phyloP scores from a whole-genome alignment of 2,888 invertebrate species.

The Selenia dentaria region DNA sequence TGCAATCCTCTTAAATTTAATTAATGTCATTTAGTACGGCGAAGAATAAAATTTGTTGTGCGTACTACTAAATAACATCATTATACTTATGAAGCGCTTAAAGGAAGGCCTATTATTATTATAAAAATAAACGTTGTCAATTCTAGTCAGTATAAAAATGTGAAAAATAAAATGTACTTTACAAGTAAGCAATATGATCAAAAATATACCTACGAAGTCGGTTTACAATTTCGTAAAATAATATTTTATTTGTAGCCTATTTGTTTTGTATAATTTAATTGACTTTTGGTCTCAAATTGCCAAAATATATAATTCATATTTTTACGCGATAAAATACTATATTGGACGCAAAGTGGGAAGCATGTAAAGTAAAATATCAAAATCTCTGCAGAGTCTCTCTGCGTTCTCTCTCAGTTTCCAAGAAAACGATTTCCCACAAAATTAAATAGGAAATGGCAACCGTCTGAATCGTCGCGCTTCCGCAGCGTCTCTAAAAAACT shows the following conservation, averaged over 20 bases:
- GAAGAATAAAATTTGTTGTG: no score
- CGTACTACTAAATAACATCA: no score
- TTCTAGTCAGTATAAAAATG: constrained; percentile 16
- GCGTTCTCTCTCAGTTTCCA: constrained; percentile 8
- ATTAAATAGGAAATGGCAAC: constrained; percentile 25
- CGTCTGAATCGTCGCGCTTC: constrained; percentile 23
- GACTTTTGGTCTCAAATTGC: constrained; percentile 68
- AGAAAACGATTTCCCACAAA: constrained; percentile 28
- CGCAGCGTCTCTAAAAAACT: constrained; percentile 23
- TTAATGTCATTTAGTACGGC: no score
- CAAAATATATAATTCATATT: constrained; percentile 39
- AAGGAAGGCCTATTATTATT: no score
- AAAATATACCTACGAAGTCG: constrained; percentile 44
- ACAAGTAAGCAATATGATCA: constrained; percentile 13
- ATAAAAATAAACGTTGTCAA: no score
- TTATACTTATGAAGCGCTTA: no score
- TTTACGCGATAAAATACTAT: constrained; percentile 24
- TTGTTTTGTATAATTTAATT: constrained; percentile 63
- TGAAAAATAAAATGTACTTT: constrained; percentile 2
- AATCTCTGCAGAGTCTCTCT: constrained; percentile 7
- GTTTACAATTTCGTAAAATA: constrained; percentile 42
- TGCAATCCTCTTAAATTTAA: no score
- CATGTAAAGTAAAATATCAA: constrained; percentile 14
- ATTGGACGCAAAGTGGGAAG: constrained; percentile 19
- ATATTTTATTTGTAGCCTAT: constrained; percentile 28